These are phyloP conservation scores for Melospiza melodia DNA, from an alignment of 2,113 vertebrate genomes.

Conservation along the genomic window DNA sequence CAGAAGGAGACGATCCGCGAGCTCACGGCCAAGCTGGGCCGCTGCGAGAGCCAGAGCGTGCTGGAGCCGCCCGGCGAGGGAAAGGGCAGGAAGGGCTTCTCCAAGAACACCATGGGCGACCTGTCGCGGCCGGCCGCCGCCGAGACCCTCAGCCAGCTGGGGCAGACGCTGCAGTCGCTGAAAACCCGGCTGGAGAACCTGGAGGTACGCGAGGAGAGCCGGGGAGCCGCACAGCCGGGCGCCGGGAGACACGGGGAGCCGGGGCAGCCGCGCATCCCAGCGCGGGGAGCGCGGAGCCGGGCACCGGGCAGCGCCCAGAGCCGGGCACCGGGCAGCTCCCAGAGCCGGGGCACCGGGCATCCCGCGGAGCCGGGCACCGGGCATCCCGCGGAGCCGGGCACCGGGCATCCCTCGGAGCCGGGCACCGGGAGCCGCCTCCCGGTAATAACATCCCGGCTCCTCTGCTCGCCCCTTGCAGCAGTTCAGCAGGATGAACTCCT, in stretches of 20 bases:
- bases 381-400: neutral
- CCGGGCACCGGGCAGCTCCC: no score
- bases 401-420: neutral
- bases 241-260: neutral
- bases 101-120: conserved; percentile 94
- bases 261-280: neutral
- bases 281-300: neutral
- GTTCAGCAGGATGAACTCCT: conserved; percentile 90
- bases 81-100: conserved; percentile 77
- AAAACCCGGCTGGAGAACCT: conserved; percentile 94
- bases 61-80: conserved; percentile 79
- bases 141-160: conserved; percentile 94
- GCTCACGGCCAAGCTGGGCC: conserved; percentile 91
- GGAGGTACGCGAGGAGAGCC: conserved; percentile 79
- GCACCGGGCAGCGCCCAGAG: neutral
- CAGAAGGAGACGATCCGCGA: conserved; percentile 95
- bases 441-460: neutral
- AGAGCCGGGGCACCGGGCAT: no score
- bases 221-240: neutral
- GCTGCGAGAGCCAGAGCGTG: conserved; percentile 90
- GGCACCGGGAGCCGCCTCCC: neutral
- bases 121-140: conserved; percentile 88
- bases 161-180: conserved; percentile 93
- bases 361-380: neutral
- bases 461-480: conserved; percentile 73